phyloP scores from a whole-genome alignment of 2,888 invertebrate species.

The Sepiola atlantica region DNA sequence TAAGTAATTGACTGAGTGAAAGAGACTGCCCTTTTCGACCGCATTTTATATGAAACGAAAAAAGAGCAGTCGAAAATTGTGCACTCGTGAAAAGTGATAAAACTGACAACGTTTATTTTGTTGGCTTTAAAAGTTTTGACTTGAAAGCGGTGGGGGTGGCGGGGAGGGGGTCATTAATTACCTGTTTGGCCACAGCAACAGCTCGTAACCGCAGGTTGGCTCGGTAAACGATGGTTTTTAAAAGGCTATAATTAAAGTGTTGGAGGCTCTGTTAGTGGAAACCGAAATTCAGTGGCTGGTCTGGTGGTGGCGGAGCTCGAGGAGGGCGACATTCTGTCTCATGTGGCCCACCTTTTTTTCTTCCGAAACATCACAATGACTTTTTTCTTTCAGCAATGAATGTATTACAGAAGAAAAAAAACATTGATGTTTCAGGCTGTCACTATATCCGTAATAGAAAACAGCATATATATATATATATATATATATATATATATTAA shows the following conservation, averaged over 20 bases:
- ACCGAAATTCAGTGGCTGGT: neutral
- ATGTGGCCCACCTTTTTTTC: neutral
- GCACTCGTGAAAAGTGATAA: constrained; percentile 4
- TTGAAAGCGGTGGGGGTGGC: neutral
- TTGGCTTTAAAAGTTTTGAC: neutral
- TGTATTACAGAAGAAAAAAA: neutral
- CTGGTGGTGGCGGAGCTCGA: neutral
- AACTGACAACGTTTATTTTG: neutral
- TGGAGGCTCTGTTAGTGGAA: neutral
- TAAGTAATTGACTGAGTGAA: neutral
- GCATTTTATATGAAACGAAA: neutral
- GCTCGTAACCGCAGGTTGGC: neutral
- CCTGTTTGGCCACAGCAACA: neutral
- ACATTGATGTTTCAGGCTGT: neutral
- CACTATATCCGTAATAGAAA: neutral
- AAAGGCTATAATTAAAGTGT: neutral
- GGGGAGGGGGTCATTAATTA: neutral
- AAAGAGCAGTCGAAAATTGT: neutral
- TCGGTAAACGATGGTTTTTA: neutral
- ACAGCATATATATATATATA: no score
- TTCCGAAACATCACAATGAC: neutral
- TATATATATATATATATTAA: no score
- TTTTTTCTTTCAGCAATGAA: neutral
- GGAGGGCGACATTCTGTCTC: neutral
- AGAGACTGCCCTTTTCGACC: neutral